Conservation (phyloP, 30 jellyfish, hydroid and myxozoan species). For the Hydra vulgaris region DNA sequence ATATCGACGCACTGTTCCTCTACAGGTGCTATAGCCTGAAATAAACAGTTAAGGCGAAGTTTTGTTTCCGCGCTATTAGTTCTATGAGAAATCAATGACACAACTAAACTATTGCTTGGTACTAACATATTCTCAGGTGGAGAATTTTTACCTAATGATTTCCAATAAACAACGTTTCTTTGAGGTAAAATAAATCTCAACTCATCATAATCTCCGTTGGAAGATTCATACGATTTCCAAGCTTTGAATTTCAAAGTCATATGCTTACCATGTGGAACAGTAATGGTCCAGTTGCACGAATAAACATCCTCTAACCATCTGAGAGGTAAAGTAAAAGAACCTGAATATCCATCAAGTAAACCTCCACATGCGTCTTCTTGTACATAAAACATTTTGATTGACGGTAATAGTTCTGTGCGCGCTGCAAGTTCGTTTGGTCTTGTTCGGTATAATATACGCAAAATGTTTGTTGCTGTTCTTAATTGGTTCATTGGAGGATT, state of each 20-base stretch:
- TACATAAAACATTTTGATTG: slow-evolving; percentile 37
- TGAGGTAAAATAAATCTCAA: not conserved
- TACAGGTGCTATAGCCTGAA: slow-evolving; percentile 36
- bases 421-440: slow-evolving; percentile 41
- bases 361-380: slow-evolving; percentile 49
- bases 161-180: slow-evolving; percentile 7
- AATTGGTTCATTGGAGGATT: slow-evolving; percentile 63
- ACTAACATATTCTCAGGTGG: slow-evolving; percentile 11
- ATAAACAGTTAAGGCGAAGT: slow-evolving; percentile 34
- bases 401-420: slow-evolving; percentile 13
- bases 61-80: slow-evolving; percentile 12
- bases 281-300: slow-evolving; percentile 60
- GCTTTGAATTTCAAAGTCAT: slow-evolving; percentile 33
- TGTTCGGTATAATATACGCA: slow-evolving; percentile 36
- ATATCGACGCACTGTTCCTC: slow-evolving; percentile 36
- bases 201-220: not conserved
- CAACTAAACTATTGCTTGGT: slow-evolving; percentile 17
- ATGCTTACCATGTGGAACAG: slow-evolving; percentile 43
- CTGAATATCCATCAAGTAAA: slow-evolving; percentile 38
- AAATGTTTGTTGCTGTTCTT: slow-evolving; percentile 25
- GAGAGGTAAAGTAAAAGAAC: slow-evolving; percentile 39
- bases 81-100: slow-evolving; percentile 6
- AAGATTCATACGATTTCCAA: not conserved
- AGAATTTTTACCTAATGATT: not conserved
- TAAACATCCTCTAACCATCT: not conserved